Base-by-base conservation (phyloP, 2,888 invertebrate species). In the Nycteola revayana region DNA sequence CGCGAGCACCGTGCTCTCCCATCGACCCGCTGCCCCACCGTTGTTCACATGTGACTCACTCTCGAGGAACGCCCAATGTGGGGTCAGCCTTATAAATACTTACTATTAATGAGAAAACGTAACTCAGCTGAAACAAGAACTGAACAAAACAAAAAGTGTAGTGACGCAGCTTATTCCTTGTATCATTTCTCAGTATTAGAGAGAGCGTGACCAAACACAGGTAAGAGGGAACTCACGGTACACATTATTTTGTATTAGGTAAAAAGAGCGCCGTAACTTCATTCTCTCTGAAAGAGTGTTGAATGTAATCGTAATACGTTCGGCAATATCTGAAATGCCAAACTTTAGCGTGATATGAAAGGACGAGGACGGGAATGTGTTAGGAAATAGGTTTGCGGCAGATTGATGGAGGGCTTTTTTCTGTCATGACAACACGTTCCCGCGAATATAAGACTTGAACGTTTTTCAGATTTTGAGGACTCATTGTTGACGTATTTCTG, bases 321-420 rank as follows among this genome's bases (percentile, higher is more conserved):
- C 51, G 56, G 61, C 59, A 71, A 76, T 75, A 74, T 73, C 59
- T 63, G 68, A 65, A 75, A 73, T 66, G 66, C 62, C 67, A 60
- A 54, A 52, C 62, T 58, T 52, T 56, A 43, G 58, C 50, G 63
- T 70, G 72, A 75, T 72, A 73, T 76, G 70, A 73, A 72, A 71
- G 69, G 69, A 63, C 47, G 67, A 46, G 56, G 67, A 51, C 47
- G 66, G 64, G 64, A 66, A 69, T 66, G 66, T 72, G 69, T 69
- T 68, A 65, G 70, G 74, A 68, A 76, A 75, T 77, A 76, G 77
- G 71, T 72, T 74, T 60, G 62, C 58, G 60, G 68, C 47, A 60
- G 68, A 71, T 66, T 83, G 81, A 82, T 81, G 68, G 80, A 76
- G 78, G 72, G 76, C 66, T 77, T 75, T 79, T n/a, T 68, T 76